phyloP scores from a whole-genome alignment of 2,888 invertebrate species.

The Drymonia ruficornis region DNA sequence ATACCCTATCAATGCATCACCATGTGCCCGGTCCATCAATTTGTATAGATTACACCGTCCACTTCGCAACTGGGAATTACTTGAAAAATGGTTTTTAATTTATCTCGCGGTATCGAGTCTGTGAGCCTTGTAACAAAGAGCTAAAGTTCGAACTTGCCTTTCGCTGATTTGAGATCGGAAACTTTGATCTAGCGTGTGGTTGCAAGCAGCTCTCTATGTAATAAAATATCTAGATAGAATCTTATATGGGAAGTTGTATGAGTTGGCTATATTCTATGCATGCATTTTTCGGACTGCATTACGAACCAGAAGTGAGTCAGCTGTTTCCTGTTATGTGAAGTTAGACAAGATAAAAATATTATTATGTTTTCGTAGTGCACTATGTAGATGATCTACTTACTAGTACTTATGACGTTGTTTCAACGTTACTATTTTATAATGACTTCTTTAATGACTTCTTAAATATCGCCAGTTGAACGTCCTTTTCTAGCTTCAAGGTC shows the following conservation, averaged over 20 bases:
- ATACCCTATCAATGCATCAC: constrained; percentile 52
- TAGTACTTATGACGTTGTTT: not conserved
- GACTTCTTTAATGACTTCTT: not conserved
- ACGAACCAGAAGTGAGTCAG: not conserved
- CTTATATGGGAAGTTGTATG: not conserved
- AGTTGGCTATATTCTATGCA: not conserved
- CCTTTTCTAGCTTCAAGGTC: not conserved
- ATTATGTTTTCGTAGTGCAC: not conserved
- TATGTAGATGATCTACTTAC: not conserved
- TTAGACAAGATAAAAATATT: not conserved
- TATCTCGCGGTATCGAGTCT: constrained; percentile 39
- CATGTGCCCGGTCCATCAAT: constrained; percentile 50
- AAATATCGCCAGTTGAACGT: not conserved
- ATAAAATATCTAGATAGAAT: not conserved
- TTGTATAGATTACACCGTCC: constrained; percentile 61
- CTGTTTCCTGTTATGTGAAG: not conserved
- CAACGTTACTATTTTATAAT: too few species aligned
- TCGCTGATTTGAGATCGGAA: constrained; percentile 30
- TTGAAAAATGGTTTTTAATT: constrained; percentile 69
- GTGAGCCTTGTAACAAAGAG: constrained; percentile 20
- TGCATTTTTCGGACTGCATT: not conserved
- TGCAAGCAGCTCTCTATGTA: not conserved
- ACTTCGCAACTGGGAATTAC: constrained; percentile 45
- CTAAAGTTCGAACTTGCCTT: constrained; percentile 26
- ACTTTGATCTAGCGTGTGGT: not conserved